A percentile compares a stretch with the other conserved stretches of the same genome.
Conservation (phyloP, 2,888 invertebrate species). For the Ernsta delagoae region DNA sequence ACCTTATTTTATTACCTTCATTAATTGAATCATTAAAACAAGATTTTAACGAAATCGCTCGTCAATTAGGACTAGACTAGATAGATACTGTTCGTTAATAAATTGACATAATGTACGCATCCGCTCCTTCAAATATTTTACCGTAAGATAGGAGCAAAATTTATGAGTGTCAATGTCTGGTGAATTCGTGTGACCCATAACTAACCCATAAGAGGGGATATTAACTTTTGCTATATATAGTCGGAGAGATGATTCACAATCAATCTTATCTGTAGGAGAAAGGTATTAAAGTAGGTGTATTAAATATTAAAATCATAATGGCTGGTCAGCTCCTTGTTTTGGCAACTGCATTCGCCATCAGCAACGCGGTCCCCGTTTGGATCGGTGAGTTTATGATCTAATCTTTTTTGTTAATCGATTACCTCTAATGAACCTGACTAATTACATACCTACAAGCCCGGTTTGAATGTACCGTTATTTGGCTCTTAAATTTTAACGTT, state of each 20-base stretch:
- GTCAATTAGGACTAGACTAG: slow-evolving; percentile 11
- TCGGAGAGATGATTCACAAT: slow-evolving; percentile 68
- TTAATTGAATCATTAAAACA: slow-evolving; percentile 10
- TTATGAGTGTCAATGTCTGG: slow-evolving; percentile 71
- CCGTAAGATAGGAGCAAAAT: slow-evolving; percentile 67
- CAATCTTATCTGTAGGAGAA: slow-evolving; percentile 64
- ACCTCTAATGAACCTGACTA: not conserved
- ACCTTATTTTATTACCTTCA: slow-evolving; percentile 3
- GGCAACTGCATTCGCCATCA: slow-evolving; percentile 54
- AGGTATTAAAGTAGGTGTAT: slow-evolving; percentile 53
- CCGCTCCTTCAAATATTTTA: slow-evolving; percentile 64
- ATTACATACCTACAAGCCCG: not conserved
- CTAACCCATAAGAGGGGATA: slow-evolving; percentile 64
- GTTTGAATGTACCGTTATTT: not conserved
- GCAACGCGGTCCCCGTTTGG: slow-evolving; percentile 64
- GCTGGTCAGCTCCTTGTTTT: slow-evolving; percentile 62
- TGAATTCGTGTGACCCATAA: slow-evolving; percentile 61
- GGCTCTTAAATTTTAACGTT: not conserved
- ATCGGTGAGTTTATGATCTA: slow-evolving; percentile 52
- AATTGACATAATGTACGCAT: slow-evolving; percentile 64
- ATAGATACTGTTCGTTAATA: slow-evolving; percentile 42
- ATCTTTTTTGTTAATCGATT: slow-evolving; percentile 9
- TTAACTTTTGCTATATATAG: slow-evolving; percentile 71
- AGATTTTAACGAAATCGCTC: slow-evolving; percentile 5
- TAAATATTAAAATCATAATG: slow-evolving; percentile 55